A percentile compares a stretch with the other conserved stretches of the same genome.
phyloP scores from a whole-genome alignment of 2,888 invertebrate genomes.

The Biston stratarius region DNA sequence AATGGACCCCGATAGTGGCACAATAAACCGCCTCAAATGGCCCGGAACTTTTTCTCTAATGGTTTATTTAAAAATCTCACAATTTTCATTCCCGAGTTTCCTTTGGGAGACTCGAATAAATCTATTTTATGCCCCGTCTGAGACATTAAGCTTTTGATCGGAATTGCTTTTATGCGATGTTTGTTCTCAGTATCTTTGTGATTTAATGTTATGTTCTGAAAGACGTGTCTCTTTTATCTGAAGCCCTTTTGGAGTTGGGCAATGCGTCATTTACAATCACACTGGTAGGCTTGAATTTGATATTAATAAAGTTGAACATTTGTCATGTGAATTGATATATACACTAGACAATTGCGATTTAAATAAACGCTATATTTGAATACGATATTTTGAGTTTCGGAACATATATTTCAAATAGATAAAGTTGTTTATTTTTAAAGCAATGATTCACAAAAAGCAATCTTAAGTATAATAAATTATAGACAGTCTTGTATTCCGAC shows the following conservation, averaged over 20 bases:
- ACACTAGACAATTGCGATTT: constrained; percentile 9
- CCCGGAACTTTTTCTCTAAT: constrained; percentile 84
- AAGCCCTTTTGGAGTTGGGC: constrained; percentile 53
- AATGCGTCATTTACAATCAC: constrained; percentile 55
- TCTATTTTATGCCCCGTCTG: constrained; percentile 77
- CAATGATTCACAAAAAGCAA: neutral
- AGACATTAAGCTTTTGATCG: constrained; percentile 81
- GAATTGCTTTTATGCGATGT: constrained; percentile 83
- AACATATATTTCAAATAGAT: no score
- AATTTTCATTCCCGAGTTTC: constrained; percentile 81
- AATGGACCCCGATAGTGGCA: constrained; percentile 78
- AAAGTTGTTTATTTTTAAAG: neutral
- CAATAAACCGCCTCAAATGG: constrained; percentile 84
- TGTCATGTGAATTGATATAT: constrained; percentile 13
- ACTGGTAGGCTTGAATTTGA: constrained; percentile 50
- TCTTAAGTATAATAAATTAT: neutral
- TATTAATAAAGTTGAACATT: constrained; percentile 50
- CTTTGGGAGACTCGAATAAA: constrained; percentile 75
- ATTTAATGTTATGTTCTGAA: constrained; percentile 76
- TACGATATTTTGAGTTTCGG: neutral
- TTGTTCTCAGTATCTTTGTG: constrained; percentile 75
- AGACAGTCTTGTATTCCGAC: neutral
- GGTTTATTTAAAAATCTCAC: constrained; percentile 85
- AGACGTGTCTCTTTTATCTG: constrained; percentile 64
- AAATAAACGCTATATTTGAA: neutral